Evolutionary conservation across 37 sponge, comb jelly and placozoan genomes (phyloP).

Genomic region (Chondrosia reniformis): DNA sequence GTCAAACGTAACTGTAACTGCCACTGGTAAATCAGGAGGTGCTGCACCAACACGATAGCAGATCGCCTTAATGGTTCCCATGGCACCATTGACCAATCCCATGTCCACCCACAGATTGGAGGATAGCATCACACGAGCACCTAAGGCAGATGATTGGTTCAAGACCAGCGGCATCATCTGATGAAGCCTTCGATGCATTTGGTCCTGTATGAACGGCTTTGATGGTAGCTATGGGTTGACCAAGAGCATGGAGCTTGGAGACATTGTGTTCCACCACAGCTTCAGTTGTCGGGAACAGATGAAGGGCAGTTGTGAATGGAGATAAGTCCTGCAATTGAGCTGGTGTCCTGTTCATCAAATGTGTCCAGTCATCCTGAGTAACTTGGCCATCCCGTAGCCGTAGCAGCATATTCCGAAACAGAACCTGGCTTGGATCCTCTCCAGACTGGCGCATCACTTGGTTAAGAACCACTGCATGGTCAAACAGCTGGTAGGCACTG

Average conservation of each 20-base stretch:
- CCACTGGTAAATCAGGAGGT: conserved; percentile 37
- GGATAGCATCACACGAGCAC: conserved; percentile 41
- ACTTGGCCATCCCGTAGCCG: conserved; percentile 35
- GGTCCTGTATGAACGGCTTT: conserved; percentile 51
- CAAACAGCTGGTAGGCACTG: conserved; percentile 25
- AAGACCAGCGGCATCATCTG: conserved; percentile 55
- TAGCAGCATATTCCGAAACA: conserved; percentile 29
- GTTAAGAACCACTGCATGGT: conserved; percentile 5
- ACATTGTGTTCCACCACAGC: conserved; percentile 33
- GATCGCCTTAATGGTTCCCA: conserved; percentile 33
- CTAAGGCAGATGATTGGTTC: conserved; percentile 16
- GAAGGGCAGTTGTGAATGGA: conserved; percentile 30
- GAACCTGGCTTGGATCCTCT: conserved; percentile 16
- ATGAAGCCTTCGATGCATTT: conserved; percentile 44
- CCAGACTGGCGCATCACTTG: conserved; percentile 45
- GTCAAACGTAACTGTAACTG: conserved; percentile 39
- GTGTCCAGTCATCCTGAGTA: conserved; percentile 33
- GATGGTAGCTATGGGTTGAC: conserved; percentile 51
- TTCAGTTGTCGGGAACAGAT: conserved; percentile 9
- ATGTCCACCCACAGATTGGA: conserved; percentile 32
- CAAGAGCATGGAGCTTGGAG: neutral
- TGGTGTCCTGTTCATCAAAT: conserved; percentile 26
- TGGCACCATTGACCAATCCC: conserved; percentile 43
- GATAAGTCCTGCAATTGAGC: neutral
- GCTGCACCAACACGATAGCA: conserved; percentile 17